Evolutionary conservation across 1,140 invertebrate species (phyloP).

Genomic region (Saccostrea cuccullata): DNA sequence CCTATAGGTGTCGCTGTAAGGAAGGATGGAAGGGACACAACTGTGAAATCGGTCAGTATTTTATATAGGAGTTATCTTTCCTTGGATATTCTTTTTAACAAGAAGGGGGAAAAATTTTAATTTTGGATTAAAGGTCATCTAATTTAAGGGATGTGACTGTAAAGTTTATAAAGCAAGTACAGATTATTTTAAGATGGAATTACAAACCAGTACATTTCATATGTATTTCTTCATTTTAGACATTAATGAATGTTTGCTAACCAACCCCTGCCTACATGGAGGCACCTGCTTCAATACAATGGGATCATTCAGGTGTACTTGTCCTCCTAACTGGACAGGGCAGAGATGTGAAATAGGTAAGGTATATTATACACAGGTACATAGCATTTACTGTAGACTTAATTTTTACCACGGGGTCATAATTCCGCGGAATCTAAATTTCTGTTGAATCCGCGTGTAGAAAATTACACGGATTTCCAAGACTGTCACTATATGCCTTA

Average conservation of each 20-base stretch:
- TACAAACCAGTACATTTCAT: not conserved
- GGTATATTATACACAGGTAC: no score
- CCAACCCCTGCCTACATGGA: constrained; percentile 73
- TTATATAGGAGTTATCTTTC: no score
- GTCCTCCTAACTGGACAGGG: constrained; percentile 41
- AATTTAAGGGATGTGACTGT: no score
- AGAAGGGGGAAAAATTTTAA: no score
- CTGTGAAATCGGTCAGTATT: constrained; percentile 49
- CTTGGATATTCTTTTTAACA: no score
- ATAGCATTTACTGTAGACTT: no score
- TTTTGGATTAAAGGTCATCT: no score
- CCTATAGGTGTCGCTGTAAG: constrained; percentile 55
- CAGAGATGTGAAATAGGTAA: constrained; percentile 49
- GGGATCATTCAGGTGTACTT: constrained; percentile 45
- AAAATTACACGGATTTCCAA: no score
- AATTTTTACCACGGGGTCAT: no score
- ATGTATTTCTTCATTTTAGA: constrained; percentile 35
- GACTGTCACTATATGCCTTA: no score
- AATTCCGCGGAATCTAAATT: no score
- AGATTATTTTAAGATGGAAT: not conserved
- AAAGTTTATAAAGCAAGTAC: not conserved
- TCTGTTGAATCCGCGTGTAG: no score
- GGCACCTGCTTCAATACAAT: constrained; percentile 46
- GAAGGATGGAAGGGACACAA: constrained; percentile 39
- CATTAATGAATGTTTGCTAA: constrained; percentile 45